Percentiles rank a stretch among this genome's conserved stretches.
Conservation (phyloP, 92 coral and sea anemone species). For the Metridium senile region DNA sequence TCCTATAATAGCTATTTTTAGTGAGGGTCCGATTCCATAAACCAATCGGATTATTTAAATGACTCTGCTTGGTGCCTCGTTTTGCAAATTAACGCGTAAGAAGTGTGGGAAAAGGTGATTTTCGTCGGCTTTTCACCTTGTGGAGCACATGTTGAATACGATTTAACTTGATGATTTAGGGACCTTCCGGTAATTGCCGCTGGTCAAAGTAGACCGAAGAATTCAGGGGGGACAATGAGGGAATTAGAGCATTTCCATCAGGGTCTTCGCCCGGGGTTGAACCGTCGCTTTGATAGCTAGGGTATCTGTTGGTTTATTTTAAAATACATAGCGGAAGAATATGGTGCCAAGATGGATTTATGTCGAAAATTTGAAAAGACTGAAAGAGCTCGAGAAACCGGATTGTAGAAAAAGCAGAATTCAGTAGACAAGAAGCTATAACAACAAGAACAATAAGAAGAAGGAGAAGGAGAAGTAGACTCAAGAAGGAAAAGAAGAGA, state of each 20-base stretch:
- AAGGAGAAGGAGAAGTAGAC: not conserved
- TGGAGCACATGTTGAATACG: not conserved
- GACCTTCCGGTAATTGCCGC: slow-evolving; percentile 6
- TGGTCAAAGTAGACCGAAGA: not conserved
- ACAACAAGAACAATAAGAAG: not conserved
- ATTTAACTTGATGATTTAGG: slow-evolving; percentile 10
- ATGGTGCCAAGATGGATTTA: too few species aligned
- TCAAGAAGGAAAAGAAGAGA: too few species aligned
- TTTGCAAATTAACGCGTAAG: slow-evolving; percentile 12
- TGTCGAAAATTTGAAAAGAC: too few species aligned
- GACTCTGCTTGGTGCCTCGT: slow-evolving; percentile 1
- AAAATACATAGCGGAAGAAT: too few species aligned
- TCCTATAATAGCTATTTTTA: too few species aligned
- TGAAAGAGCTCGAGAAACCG: too few species aligned
- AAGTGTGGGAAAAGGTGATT: slow-evolving; percentile 13
- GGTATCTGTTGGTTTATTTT: too few species aligned
- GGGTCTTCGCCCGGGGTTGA: too few species aligned
- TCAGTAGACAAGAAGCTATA: not conserved
- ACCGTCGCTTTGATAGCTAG: too few species aligned
- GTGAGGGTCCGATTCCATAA: not conserved
- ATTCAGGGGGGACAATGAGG: slow-evolving; percentile 19
- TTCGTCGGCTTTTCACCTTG: slow-evolving; percentile 17
- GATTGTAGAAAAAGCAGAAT: not conserved
- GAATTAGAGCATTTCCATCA: too few species aligned
- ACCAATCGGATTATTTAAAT: not conserved